These are phyloP conservation scores for Acrocephalus kingi DNA, from an alignment of 2,113 vertebrate species.

Conservation along the genomic window DNA sequence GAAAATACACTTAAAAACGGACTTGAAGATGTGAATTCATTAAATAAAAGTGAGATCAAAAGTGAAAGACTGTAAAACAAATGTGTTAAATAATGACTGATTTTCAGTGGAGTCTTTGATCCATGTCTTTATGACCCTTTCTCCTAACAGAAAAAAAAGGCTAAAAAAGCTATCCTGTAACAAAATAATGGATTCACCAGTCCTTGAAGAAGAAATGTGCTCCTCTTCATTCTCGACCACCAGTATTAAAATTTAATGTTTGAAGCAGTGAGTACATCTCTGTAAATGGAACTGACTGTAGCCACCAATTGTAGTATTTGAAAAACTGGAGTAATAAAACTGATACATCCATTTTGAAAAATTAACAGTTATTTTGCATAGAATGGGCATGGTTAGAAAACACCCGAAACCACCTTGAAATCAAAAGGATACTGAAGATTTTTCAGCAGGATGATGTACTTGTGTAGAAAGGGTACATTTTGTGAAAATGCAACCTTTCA, in stretches of 20 bases:
- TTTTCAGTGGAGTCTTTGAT: background rate
- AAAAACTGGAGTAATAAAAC: background rate
- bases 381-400: background rate
- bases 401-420: background rate
- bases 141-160: background rate
- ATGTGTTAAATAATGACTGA: background rate
- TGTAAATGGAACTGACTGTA: background rate
- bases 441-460: background rate
- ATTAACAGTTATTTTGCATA: background rate
- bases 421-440: background rate
- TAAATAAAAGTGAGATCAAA: conserved; percentile 18
- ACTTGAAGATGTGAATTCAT: background rate
- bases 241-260: background rate
- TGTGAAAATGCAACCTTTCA: background rate
- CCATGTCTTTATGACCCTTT: background rate
- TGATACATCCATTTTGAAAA: background rate
- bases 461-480: background rate
- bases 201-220: background rate
- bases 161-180: background rate
- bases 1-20: background rate
- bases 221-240: background rate
- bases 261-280: background rate
- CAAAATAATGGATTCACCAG: background rate
- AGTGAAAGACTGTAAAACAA: background rate
- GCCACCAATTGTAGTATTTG: background rate